Evolutionary conservation across 2,113 vertebrate genomes (phyloP).

Genomic region (Gallinago jamesoni): DNA sequence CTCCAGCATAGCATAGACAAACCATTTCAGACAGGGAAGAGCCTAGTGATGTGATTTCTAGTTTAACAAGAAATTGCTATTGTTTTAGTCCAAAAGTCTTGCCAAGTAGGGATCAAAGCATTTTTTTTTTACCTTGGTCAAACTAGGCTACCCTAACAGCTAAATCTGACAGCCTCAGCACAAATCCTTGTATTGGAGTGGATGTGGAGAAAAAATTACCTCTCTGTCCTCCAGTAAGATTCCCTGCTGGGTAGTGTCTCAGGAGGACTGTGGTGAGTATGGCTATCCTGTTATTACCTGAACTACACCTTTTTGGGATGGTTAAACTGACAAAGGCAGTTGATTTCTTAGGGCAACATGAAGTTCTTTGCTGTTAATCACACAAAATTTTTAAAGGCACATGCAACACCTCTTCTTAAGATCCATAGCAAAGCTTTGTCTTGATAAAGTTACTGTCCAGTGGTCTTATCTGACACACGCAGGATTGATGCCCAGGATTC

Average conservation of each 20-base stretch:
- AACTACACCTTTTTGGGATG: background rate
- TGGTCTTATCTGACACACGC: background rate
- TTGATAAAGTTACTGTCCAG: background rate
- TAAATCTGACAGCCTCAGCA: background rate
- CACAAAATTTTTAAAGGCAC: background rate
- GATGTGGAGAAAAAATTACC: background rate
- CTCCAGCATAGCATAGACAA: background rate
- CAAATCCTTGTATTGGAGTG: background rate
- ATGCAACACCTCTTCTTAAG: background rate
- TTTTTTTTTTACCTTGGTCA: background rate
- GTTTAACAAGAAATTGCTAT: background rate
- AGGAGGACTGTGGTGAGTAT: background rate
- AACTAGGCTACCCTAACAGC: background rate
- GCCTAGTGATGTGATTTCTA: background rate
- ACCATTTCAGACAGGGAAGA: background rate
- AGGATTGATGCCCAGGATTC: background rate
- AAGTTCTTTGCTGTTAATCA: background rate
- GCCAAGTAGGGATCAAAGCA: background rate
- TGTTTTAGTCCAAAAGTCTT: background rate
- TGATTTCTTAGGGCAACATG: background rate
- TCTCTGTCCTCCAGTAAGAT: background rate
- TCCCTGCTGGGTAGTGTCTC: background rate
- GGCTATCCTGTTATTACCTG: background rate
- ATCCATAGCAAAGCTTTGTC: background rate
- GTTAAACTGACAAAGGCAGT: background rate